Evolutionary conservation across 1,140 invertebrate species (phyloP).

Genomic region (Calliphora vicina): DNA sequence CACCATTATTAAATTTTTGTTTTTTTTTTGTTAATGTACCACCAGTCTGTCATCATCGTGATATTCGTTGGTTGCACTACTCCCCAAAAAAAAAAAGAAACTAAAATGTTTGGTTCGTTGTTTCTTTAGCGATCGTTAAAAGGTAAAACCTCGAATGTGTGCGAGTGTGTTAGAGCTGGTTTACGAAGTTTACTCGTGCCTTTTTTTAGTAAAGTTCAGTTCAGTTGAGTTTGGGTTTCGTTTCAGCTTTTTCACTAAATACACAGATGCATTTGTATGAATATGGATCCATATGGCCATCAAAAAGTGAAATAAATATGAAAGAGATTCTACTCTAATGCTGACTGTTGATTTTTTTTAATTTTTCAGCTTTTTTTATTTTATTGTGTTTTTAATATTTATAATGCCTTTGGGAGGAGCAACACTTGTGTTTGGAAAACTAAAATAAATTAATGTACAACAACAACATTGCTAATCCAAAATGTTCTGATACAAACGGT

Average conservation of each 20-base stretch:
- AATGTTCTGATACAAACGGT: too few species aligned
- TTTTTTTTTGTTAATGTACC: too few species aligned
- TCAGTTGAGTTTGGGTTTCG: too few species aligned
- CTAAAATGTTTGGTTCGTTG: too few species aligned
- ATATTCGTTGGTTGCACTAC: too few species aligned
- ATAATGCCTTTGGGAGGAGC: conserved; percentile 9
- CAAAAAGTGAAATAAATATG: not conserved
- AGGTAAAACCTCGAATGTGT: too few species aligned
- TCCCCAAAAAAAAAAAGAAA: too few species aligned
- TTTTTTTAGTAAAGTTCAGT: not conserved
- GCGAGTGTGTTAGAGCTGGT: not conserved
- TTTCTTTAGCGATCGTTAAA: too few species aligned
- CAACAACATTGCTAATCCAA: too few species aligned
- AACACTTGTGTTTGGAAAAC: not conserved
- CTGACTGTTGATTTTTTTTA: not conserved
- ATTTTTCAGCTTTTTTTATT: not conserved
- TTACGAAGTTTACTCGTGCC: not conserved
- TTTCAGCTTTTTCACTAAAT: too few species aligned
- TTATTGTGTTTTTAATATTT: not conserved
- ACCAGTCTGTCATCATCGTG: too few species aligned
- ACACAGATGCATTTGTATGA: too few species aligned
- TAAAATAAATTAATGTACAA: not conserved
- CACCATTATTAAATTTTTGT: not conserved
- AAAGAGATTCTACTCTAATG: not conserved
- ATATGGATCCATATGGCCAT: not conserved